A percentile compares a stretch with the other conserved stretches of the same genome.
Conservation (phyloP, 2,797 vertebrate genomes). For the Eutrigla gurnardus region DNA sequence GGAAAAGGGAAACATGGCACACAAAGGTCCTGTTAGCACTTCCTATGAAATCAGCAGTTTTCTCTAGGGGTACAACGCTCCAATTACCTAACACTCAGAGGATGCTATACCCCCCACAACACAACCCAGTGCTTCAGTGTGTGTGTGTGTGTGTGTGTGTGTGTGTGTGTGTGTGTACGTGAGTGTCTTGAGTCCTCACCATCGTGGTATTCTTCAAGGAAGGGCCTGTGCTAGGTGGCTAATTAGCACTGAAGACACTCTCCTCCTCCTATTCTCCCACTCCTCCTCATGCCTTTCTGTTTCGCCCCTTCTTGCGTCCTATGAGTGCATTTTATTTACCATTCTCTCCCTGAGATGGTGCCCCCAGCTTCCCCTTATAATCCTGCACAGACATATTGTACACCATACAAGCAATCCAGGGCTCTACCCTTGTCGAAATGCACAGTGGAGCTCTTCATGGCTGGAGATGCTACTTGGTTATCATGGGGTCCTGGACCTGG, state of each 20-base stretch:
- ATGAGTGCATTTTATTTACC: conserved; percentile 76
- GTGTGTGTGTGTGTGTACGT: conserved; percentile 46
- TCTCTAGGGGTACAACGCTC: conserved; percentile 97
- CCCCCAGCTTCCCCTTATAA: conserved; percentile 62
- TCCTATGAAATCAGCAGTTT: conserved; percentile 99
- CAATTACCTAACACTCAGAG: conserved; percentile 98
- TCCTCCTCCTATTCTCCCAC: conserved; percentile 86
- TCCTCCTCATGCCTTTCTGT: conserved; percentile 93
- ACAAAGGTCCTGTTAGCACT: conserved; percentile 99
- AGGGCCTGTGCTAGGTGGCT: conserved; percentile 94
- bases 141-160: conserved; percentile 31
- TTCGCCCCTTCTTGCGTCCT: conserved; percentile 74
- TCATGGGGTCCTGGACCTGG: conserved; percentile 43
- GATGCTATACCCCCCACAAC: conserved; percentile 80
- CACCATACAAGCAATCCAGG: conserved; percentile 52
- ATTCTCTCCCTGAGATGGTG: conserved; percentile 60
- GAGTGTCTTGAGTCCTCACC: conserved; percentile 75
- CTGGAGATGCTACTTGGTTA: conserved; percentile 54
- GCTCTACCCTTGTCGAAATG: conserved; percentile 24
- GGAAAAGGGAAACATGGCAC: conserved; percentile 99
- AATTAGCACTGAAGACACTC: conserved; percentile 98
- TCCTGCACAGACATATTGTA: conserved; percentile 64
- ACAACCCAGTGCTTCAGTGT: conserved; percentile 62
- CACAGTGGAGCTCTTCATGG: conserved; percentile 52
- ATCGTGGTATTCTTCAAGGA: conserved; percentile 90